A percentile compares a stretch with the other conserved stretches of the same genome.
phyloP scores from a whole-genome alignment of 1,140 invertebrate genomes.

The Tetragnatha versicolor region DNA sequence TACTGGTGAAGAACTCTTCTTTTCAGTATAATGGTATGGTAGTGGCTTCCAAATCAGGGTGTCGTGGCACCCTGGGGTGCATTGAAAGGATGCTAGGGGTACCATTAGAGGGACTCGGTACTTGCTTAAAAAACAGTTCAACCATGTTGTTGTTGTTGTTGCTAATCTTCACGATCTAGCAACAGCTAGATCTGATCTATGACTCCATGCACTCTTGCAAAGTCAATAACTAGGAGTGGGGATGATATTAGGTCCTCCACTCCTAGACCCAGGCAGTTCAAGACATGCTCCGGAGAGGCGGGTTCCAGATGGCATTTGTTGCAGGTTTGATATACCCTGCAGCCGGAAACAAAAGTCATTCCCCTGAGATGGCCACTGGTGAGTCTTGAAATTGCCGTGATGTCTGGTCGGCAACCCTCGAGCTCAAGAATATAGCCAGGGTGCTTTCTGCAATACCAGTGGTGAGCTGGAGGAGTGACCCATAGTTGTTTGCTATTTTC shows the following conservation, averaged over 20 bases:
- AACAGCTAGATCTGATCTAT: slow-evolving; percentile 4
- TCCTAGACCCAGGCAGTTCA: too few species aligned
- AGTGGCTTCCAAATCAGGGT: too few species aligned
- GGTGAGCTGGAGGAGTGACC: background rate
- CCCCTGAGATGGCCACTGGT: slow-evolving; percentile 1
- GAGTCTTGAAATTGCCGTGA: background rate
- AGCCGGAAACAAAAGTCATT: background rate
- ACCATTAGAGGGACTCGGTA: too few species aligned
- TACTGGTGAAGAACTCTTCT: too few species aligned
- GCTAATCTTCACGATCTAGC: background rate
- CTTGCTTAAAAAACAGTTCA: too few species aligned
- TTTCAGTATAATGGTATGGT: too few species aligned
- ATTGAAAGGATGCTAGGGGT: too few species aligned
- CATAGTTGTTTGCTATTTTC: background rate
- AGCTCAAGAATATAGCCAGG: background rate
- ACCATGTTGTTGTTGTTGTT: too few species aligned
- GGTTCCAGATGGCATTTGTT: background rate
- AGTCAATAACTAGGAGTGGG: background rate
- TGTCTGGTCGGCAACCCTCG: background rate
- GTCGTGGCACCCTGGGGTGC: too few species aligned
- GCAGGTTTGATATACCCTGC: too few species aligned
- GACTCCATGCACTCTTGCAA: slow-evolving; percentile 2
- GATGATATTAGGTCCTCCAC: background rate
- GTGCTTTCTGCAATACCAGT: slow-evolving; percentile 11
- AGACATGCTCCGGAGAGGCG: background rate